Evolutionary conservation across 2,797 vertebrate genomes (phyloP), one percentile per base, ranked within the genome.

Genomic region (Hippoglossus hippoglossus): DNA sequence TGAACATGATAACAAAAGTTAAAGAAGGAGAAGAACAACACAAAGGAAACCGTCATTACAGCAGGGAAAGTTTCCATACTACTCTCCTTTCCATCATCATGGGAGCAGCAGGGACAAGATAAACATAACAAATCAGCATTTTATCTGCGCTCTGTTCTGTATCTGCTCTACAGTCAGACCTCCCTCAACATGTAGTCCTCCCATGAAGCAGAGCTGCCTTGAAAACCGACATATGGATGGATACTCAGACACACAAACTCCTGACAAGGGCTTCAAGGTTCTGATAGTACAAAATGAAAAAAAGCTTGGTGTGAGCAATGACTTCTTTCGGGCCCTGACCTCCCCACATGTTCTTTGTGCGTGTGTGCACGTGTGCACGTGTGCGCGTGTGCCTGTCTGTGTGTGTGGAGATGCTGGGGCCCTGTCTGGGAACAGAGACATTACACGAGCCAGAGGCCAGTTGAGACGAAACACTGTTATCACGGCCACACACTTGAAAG

Each of bases 361-460:
- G 11, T 19, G 41, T 46, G 5, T 68, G 41, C n/a, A n/a, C 61
- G 46, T 71, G 41, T 52, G 51, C 54, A 36, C n/a, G n/a, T n/a
- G n/a, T n/a, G n/a, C 73, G 55, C 80, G 52, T 83, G 58, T 61
- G 63, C 58, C 22, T 5, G 56, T 34, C 16, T 80, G 21, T 73
- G 71, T 83, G 50, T 51, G n/a, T 21, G 49, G 46, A 6, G 50
- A 44, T 24, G 18, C 18, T 22, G 26, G 3, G 18, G 28, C 56
- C 34, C 57, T 24, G 36, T 59, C 57, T 59, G 57, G 57, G 57
- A 41, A 59, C 8, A 41, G 21, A 58, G 56, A 59, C 36, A 94
- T 90, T 90, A 89, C 75, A 90, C 84, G 69, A 83, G 89, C 85
- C 74, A 83, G 75, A 80, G 84, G 71, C 84, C 71, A 84, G 82